Conservation (phyloP, 2,888 invertebrate species). For the Tachina fera region DNA sequence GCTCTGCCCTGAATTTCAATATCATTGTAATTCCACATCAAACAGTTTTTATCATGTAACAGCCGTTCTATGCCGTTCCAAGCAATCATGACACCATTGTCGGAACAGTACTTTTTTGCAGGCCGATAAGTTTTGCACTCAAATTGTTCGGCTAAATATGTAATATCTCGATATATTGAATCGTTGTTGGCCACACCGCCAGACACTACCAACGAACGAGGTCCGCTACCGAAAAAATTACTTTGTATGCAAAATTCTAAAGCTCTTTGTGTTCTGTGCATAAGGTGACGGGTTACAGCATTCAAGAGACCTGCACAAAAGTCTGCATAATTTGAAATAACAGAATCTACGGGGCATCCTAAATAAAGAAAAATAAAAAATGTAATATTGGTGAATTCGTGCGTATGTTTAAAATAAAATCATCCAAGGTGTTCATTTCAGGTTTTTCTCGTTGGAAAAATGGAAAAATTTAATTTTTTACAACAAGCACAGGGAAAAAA, state of each 20-base stretch:
- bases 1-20: slow-evolving; percentile 83
- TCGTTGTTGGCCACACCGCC: slow-evolving; percentile 98
- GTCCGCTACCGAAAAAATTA: slow-evolving; percentile 85
- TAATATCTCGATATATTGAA: slow-evolving; percentile 89
- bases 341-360: slow-evolving; percentile 86
- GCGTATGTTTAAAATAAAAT: no score
- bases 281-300: slow-evolving; percentile 90
- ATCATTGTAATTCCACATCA: slow-evolving; percentile 83
- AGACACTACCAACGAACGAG: slow-evolving; percentile 89
- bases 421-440: no score
- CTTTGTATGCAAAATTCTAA: slow-evolving; percentile 88
- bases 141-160: slow-evolving; percentile 86
- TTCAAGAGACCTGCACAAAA: slow-evolving; percentile 94
- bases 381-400: neutral
- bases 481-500: no score
- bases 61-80: slow-evolving; percentile 96
- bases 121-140: slow-evolving; percentile 89
- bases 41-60: slow-evolving; percentile 51
- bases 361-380: neutral
- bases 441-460: no score
- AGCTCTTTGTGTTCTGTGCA: slow-evolving; percentile 92
- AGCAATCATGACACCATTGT: slow-evolving; percentile 99
- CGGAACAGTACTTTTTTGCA: slow-evolving; percentile 94
- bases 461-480: no score
- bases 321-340: slow-evolving; percentile 90